phyloP scores from a whole-genome alignment of 1,140 invertebrate species.

The Meloidogyne chitwoodi region DNA sequence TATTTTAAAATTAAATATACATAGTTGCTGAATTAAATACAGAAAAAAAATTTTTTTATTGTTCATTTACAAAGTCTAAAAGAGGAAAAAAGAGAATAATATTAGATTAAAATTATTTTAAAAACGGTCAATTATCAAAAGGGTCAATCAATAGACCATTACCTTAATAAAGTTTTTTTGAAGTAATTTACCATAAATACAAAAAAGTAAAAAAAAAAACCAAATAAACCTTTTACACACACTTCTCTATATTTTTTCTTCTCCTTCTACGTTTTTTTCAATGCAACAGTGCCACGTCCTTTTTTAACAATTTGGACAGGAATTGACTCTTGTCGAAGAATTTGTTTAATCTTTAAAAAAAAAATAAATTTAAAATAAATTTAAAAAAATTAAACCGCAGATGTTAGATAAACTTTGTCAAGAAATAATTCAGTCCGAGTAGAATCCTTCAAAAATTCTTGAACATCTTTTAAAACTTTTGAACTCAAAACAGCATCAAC shows the following conservation, averaged over 20 bases:
- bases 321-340: constrained; percentile 1
- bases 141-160: too few species aligned
- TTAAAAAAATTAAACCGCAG: constrained; percentile 17
- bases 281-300: constrained; percentile 23
- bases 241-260: neutral
- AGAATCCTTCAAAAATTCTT: constrained; percentile 17
- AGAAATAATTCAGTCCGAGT: constrained; percentile 24
- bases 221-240: too few species aligned
- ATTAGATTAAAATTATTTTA: too few species aligned
- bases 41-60: too few species aligned
- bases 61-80: too few species aligned
- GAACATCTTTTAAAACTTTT: constrained; percentile 11
- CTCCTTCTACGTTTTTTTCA: constrained; percentile 10
- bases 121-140: too few species aligned
- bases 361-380: constrained; percentile 4
- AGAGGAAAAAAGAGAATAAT: too few species aligned
- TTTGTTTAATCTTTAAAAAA: constrained; percentile 24
- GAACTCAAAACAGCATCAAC: constrained; percentile 6
- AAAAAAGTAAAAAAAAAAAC: too few species aligned
- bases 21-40: too few species aligned
- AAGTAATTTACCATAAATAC: too few species aligned
- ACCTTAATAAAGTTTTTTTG: neutral
- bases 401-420: constrained; percentile 18
- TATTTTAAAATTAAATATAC: too few species aligned
- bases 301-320: constrained; percentile 27